phyloP scores from a whole-genome alignment of 2,797 vertebrate species.

The Centropyge bicolor region DNA sequence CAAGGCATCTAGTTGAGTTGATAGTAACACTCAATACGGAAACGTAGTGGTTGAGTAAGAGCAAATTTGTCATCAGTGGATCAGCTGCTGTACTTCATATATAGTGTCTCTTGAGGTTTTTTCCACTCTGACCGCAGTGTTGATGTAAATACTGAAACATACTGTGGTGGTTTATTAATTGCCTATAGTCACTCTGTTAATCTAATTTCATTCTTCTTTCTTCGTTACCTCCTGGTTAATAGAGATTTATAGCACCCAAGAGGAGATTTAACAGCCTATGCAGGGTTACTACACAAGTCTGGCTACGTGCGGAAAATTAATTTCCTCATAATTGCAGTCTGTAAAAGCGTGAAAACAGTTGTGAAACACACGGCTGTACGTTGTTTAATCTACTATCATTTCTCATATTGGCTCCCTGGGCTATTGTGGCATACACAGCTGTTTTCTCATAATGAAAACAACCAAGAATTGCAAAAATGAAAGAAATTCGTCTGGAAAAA shows the following conservation, averaged over 20 bases:
- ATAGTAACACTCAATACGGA: slow-evolving; percentile 11
- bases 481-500: not conserved
- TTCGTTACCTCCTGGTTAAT: slow-evolving; percentile 50
- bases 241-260: slow-evolving; percentile 57
- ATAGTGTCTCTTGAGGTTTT: slow-evolving; percentile 21
- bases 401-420: slow-evolving; percentile 6
- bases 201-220: slow-evolving; percentile 42
- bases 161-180: slow-evolving; percentile 26
- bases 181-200: slow-evolving; percentile 41
- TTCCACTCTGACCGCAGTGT: slow-evolving; percentile 27
- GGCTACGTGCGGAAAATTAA: slow-evolving; percentile 45
- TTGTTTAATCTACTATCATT: slow-evolving; percentile 8
- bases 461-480: not conserved
- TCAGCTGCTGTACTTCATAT: slow-evolving; percentile 46
- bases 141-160: slow-evolving; percentile 60
- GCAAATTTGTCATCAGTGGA: slow-evolving; percentile 14
- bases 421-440: not conserved
- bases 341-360: slow-evolving; percentile 37
- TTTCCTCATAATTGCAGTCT: slow-evolving; percentile 49
- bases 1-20: slow-evolving; percentile 15
- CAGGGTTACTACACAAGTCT: slow-evolving; percentile 32
- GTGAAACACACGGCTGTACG: slow-evolving; percentile 13
- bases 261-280: slow-evolving; percentile 44
- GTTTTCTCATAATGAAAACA: not conserved
- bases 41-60: not conserved